phyloP scores from a whole-genome alignment of 2,888 invertebrate species.

The Trimorus sp. region DNA sequence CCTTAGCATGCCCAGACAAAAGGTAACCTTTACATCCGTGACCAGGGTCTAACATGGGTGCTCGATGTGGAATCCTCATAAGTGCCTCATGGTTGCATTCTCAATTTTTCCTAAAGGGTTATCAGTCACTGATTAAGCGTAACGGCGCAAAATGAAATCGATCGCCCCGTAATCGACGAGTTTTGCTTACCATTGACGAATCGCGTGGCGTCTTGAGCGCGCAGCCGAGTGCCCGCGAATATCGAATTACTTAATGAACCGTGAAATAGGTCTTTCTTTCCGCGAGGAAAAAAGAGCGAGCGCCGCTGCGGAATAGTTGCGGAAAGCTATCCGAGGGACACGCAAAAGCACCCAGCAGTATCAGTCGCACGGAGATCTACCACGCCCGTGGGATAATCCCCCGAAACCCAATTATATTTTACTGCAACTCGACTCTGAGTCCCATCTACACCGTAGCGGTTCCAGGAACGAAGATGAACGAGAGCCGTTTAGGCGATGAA shows the following conservation, averaged over 20 bases:
- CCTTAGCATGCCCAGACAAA: too few relatives aligned
- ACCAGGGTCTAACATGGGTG: too few relatives aligned
- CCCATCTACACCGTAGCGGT: slow-evolving; percentile 74
- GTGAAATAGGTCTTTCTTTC: slow-evolving; percentile 16
- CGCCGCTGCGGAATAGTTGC: slow-evolving; percentile 50
- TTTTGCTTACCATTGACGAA: too few relatives aligned
- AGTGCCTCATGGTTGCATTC: too few relatives aligned
- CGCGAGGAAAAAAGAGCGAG: slow-evolving; percentile 44
- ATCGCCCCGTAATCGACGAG: too few relatives aligned
- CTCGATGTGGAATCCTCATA: too few relatives aligned
- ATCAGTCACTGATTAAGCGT: too few relatives aligned
- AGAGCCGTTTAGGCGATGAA: slow-evolving; percentile 77
- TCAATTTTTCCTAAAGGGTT: too few relatives aligned
- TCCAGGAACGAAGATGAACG: slow-evolving; percentile 77
- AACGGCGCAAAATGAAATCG: too few relatives aligned
- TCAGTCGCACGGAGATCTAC: slow-evolving; percentile 79
- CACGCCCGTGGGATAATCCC: slow-evolving; percentile 80
- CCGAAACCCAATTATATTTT: slow-evolving; percentile 82
- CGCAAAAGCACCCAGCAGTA: slow-evolving; percentile 66
- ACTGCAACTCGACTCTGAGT: slow-evolving; percentile 81
- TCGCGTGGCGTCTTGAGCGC: too few relatives aligned
- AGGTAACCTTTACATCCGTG: too few relatives aligned
- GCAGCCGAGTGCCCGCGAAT: too few relatives aligned
- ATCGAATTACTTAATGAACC: background rate
- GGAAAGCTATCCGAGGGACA: slow-evolving; percentile 65